phyloP scores from a whole-genome alignment of 2,113 vertebrate genomes.

The Oreochromis spilurus region DNA sequence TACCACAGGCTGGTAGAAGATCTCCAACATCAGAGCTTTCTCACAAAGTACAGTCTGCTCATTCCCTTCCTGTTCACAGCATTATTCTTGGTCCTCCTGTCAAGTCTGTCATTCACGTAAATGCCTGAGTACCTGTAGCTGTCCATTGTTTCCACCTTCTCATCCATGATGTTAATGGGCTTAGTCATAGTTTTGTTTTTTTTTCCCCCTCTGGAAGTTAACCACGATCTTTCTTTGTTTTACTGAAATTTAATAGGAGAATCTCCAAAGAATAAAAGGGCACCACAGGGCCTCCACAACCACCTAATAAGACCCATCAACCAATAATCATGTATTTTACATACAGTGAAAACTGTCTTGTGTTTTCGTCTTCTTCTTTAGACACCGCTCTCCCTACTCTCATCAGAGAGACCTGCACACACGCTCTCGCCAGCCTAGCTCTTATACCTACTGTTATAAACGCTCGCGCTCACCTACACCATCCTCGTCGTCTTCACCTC shows the following conservation, averaged over 20 bases:
- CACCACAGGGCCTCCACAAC: neutral
- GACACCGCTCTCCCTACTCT: conserved; percentile 81
- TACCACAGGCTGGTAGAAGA: neutral
- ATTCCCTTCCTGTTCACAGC: neutral
- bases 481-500: conserved; percentile 73
- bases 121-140: neutral
- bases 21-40: neutral
- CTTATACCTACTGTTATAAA: conserved; percentile 85
- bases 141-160: neutral
- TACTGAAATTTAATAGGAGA: no score
- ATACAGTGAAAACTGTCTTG: neutral
- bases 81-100: neutral
- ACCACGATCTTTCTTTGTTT: no score
- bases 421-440: conserved; percentile 79
- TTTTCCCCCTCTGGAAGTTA: no score
- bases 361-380: conserved; percentile 39
- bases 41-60: neutral
- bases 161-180: no score
- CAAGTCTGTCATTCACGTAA: neutral
- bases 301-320: neutral
- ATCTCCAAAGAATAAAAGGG: no score
- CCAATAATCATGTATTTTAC: neutral
- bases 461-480: conserved; percentile 80
- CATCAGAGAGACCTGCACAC: conserved; percentile 78
- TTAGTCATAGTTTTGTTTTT: no score